Evolutionary conservation across 2,113 vertebrate genomes (phyloP).

Genomic region (Brienomyrus brachyistius): DNA sequence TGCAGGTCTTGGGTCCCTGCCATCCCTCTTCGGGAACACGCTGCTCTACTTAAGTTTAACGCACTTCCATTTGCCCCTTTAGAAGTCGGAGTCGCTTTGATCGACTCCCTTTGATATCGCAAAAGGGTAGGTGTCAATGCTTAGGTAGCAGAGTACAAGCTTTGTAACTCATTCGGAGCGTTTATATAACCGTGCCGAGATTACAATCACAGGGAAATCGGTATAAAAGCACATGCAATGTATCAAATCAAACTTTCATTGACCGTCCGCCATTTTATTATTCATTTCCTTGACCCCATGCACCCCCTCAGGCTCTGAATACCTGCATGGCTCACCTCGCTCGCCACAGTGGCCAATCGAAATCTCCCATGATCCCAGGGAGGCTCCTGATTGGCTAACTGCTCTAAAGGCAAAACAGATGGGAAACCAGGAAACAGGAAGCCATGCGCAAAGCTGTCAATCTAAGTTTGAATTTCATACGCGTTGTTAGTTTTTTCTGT

Average conservation of each 20-base stretch:
- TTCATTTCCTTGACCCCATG: background rate
- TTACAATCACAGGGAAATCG: background rate
- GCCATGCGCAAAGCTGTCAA: background rate
- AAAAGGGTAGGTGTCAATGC: background rate
- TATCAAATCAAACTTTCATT: background rate
- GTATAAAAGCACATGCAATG: background rate
- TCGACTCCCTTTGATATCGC: background rate
- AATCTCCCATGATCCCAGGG: background rate
- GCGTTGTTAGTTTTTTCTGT: background rate
- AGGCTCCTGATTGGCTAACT: background rate
- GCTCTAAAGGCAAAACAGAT: background rate
- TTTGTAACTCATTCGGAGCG: background rate
- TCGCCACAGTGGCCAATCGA: background rate
- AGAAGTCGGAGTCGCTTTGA: background rate
- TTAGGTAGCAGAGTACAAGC: background rate
- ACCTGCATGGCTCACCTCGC: background rate
- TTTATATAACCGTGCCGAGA: background rate
- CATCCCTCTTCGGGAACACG: background rate
- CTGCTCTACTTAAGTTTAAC: conserved; percentile 4
- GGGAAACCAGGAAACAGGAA: background rate
- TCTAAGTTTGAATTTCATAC: background rate
- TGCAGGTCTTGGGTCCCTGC: background rate
- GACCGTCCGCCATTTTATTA: background rate
- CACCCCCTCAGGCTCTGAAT: background rate
- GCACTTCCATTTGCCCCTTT: background rate